Conservation (phyloP, 2,113 vertebrate genomes). For the Mormoops blainvillei region DNA sequence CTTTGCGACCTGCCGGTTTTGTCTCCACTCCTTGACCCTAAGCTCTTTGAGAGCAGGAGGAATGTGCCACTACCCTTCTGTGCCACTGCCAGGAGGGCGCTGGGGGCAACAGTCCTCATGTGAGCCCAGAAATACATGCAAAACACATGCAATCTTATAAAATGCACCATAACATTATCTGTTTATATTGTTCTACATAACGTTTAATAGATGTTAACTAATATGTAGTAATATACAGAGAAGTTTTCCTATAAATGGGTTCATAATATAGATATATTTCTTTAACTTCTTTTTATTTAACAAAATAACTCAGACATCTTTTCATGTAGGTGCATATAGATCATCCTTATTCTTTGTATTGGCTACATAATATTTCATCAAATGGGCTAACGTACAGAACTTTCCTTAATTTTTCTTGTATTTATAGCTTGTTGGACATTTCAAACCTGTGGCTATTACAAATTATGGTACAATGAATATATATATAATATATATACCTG, state of each 20-base stretch:
- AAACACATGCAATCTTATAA: background rate
- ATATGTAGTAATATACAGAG: background rate
- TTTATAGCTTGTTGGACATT: background rate
- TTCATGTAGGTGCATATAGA: background rate
- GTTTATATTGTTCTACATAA: background rate
- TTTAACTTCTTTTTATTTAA: background rate
- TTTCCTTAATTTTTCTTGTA: background rate
- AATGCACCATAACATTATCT: background rate
- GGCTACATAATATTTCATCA: background rate
- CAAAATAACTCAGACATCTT: background rate
- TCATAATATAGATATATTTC: background rate
- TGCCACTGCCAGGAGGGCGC: accelerated
- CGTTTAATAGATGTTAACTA: background rate
- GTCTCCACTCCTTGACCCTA: background rate
- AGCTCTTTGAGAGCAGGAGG: background rate
- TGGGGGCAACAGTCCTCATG: background rate
- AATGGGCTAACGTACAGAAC: background rate
- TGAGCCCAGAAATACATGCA: background rate
- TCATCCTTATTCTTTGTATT: background rate
- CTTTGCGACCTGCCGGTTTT: background rate
- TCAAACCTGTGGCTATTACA: background rate
- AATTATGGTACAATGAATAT: background rate
- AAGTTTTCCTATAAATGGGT: background rate
- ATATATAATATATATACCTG: background rate
- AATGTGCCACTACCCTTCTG: background rate